Evolutionary conservation across 1,140 invertebrate genomes (phyloP), one percentile per base, ranked within the genome.

Genomic region (Dendroctonus ponderosae): DNA sequence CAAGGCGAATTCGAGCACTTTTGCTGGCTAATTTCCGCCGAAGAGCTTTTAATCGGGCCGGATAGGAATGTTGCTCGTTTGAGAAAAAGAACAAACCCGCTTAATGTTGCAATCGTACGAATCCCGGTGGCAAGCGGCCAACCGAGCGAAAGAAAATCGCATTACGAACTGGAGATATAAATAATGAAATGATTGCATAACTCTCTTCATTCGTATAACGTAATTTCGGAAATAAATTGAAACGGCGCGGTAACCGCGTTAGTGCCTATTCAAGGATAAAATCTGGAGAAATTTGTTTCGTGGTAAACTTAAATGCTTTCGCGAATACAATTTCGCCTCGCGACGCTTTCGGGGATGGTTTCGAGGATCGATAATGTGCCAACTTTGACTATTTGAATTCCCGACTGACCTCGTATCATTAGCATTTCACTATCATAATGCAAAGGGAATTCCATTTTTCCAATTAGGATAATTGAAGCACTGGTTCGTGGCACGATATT

Each of bases 151-250:
- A 46, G 43, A 46, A 56, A 56, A 56, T 56, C 39, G 39, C 26
- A 56, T 56, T 56, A 41, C 53, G 53, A 56, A 56, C 8, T 39
- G 14, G 14, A 52, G 61, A 63, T 53, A 41, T 63, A 63, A 63
- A 63, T 56, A 63, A 41, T 56, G 40, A 56, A 63, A 63, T 53
- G 50, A 63, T 63, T 56, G 61, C 50, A 53, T 53, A 63, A 56
- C 41, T 53, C 61, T 42, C 15, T 63, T 54, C 61, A 54, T 44
- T 61, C 61, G 61, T 14, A 41, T 63, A 63, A 63, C 43, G 43
- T 43, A 46, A 63, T 63, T 63, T 63, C 12, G 61, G 39, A 46
- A 63, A 63, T 63, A 41, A 56, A 63, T 63, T 63, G 61, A 53
- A 46, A 56, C 49, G 61, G 40, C 61, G 50, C 26, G 9, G 50